These are phyloP conservation scores for Calidris pygmaea DNA, from an alignment of 2,113 vertebrate species.

Conservation along the genomic window DNA sequence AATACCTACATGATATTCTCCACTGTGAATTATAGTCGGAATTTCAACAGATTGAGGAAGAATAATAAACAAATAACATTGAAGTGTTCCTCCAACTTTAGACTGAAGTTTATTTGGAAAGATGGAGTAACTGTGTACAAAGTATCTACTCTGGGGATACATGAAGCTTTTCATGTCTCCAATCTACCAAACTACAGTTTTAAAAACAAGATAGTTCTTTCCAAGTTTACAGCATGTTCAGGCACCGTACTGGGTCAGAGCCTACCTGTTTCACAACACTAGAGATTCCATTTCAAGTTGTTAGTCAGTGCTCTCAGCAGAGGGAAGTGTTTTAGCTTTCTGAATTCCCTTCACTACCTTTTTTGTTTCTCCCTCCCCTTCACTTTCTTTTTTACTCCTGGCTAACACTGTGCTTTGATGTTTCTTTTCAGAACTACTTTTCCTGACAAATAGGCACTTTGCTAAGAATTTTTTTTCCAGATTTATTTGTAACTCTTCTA, in stretches of 20 bases:
- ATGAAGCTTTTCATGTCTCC: neutral
- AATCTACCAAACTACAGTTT: neutral
- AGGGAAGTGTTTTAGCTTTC: neutral
- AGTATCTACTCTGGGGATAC: neutral
- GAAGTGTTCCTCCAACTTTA: neutral
- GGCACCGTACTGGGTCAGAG: fast-evolving
- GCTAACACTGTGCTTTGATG: neutral
- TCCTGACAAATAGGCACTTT: neutral
- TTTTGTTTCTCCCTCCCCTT: neutral
- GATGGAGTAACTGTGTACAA: neutral
- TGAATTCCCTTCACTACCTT: neutral
- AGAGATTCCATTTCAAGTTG: neutral
- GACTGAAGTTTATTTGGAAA: neutral
- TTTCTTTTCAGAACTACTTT: neutral
- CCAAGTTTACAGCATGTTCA: neutral
- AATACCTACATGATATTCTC: neutral
- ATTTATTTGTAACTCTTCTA: neutral
- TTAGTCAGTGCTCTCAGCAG: neutral
- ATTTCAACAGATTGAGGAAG: neutral
- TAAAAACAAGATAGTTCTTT: neutral
- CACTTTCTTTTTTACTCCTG: neutral
- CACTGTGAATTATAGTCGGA: neutral
- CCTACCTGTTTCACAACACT: neutral
- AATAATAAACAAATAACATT: neutral
- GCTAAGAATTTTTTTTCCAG: neutral